Conservation (phyloP, 2,113 vertebrate genomes). For the Tretioscincus oriximinensis region DNA sequence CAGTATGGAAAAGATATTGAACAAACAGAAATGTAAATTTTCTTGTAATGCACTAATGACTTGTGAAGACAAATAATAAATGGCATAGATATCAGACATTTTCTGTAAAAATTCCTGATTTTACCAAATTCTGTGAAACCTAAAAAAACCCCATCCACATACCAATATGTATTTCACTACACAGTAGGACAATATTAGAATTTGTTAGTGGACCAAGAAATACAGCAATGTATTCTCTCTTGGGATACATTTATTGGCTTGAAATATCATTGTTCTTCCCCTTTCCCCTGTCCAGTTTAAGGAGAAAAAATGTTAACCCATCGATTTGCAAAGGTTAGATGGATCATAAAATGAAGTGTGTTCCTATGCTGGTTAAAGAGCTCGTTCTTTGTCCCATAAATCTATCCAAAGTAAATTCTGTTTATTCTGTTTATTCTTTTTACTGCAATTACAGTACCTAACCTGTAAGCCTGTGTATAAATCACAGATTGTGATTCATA, state of each 20-base stretch:
- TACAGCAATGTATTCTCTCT: constrained; percentile 4
- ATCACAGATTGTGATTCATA: constrained; percentile 71
- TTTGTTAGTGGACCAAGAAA: background rate
- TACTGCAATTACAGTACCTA: constrained; percentile 71
- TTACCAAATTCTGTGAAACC: background rate
- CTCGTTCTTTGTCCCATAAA: constrained; percentile 73
- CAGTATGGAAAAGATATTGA: background rate
- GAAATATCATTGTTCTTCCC: constrained; percentile 27
- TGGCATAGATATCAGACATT: background rate
- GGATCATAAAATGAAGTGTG: constrained; percentile 39
- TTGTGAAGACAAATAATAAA: background rate
- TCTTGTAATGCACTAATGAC: background rate
- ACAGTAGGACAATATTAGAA: background rate
- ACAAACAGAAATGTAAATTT: background rate
- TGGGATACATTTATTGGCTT: constrained; percentile 7
- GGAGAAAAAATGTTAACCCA: constrained; percentile 58
- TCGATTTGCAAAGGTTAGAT: constrained; percentile 29
- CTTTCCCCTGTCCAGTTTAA: constrained; percentile 24
- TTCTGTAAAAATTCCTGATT: too few species aligned
- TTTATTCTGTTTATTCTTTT: constrained; percentile 78
- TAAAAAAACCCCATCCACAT: background rate
- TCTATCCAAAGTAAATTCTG: constrained; percentile 60
- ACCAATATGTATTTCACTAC: background rate
- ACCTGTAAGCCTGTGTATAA: constrained; percentile 66
- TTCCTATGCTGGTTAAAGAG: constrained; percentile 66